Conservation (phyloP, 1,140 invertebrate species). For the Brachionus sp. region DNA sequence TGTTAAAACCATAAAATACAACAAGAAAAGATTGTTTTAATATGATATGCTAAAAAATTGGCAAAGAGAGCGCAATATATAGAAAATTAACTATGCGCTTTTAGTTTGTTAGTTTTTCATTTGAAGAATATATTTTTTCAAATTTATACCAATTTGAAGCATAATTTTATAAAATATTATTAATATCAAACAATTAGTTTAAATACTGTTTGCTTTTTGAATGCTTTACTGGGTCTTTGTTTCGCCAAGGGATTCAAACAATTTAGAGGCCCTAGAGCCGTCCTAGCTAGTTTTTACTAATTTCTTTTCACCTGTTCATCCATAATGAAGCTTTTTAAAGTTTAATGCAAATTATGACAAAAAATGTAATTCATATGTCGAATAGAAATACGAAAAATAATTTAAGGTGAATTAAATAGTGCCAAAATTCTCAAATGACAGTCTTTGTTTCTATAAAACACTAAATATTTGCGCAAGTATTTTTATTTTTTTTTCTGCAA, state of each 20-base stretch:
- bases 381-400: background rate
- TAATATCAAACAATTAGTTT: background rate
- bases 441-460: no score
- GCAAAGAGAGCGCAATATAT: constrained; percentile 5
- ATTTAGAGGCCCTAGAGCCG: background rate
- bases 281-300: background rate
- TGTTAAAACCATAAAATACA: background rate
- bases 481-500: background rate
- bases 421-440: background rate
- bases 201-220: background rate
- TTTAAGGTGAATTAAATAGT: background rate
- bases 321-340: no score
- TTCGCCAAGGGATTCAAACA: background rate
- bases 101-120: background rate
- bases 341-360: background rate
- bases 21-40: background rate
- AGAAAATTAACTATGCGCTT: constrained; percentile 3
- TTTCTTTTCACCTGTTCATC: background rate
- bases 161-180: constrained; percentile 2
- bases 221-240: background rate
- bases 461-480: background rate
- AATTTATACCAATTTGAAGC: background rate
- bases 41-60: background rate
- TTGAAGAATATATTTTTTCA: background rate
- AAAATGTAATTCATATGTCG: background rate